A percentile compares a stretch with the other conserved stretches of the same genome.
Evolutionary conservation across 2,888 invertebrate species (phyloP).

Genomic region (Leucophora obtusa): DNA sequence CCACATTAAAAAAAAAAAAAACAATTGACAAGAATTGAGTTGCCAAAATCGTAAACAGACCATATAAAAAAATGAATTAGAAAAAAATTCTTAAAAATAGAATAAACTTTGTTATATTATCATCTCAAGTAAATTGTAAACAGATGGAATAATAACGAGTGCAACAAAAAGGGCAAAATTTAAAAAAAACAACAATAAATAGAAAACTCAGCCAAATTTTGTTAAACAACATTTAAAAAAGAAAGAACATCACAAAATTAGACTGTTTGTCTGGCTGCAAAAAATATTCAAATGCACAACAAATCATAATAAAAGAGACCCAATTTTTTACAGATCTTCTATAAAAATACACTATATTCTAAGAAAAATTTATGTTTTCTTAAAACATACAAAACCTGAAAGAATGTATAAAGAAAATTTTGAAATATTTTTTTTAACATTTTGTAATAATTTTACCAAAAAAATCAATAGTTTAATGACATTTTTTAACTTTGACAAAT

Average conservation of each 20-base stretch:
- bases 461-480: slow-evolving; percentile 52
- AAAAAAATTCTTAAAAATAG: slow-evolving; percentile 39
- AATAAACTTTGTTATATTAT: slow-evolving; percentile 47
- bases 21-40: too few relatives aligned
- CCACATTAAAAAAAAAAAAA: too few relatives aligned
- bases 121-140: slow-evolving; percentile 58
- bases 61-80: slow-evolving; percentile 7
- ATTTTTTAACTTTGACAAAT: slow-evolving; percentile 48
- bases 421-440: not conserved
- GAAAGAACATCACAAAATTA: slow-evolving; percentile 37
- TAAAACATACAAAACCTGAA: not conserved
- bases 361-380: slow-evolving; percentile 19
- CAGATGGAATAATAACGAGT: slow-evolving; percentile 49
- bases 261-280: slow-evolving; percentile 42
- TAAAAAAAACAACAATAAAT: not conserved
- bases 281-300: not conserved
- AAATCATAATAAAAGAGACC: slow-evolving; percentile 32
- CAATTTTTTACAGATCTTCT: slow-evolving; percentile 8
- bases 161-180: not conserved
- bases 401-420: not conserved
- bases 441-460: slow-evolving; percentile 34
- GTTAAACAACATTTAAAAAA: not conserved
- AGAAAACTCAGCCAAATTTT: slow-evolving; percentile 2
- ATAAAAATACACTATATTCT: slow-evolving; percentile 13
- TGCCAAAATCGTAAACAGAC: slow-evolving; percentile 51